phyloP scores from a whole-genome alignment of 2,797 vertebrate species.

The Columba guinea region DNA sequence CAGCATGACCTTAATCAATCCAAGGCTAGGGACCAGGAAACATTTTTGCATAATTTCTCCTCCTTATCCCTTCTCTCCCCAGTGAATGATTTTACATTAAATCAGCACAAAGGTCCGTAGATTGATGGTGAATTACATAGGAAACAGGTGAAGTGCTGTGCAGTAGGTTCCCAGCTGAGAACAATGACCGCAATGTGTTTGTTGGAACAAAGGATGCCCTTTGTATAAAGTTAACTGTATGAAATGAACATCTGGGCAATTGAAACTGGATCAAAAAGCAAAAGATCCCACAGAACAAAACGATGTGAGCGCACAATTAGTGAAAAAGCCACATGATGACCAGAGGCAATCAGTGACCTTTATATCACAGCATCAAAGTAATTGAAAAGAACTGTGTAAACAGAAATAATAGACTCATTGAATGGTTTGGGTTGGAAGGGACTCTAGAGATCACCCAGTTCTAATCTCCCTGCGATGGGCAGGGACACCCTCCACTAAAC shows the following conservation, averaged over 20 bases:
- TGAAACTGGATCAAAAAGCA: conserved; percentile 51
- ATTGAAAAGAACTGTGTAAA: conserved; percentile 41
- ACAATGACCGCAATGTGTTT: conserved; percentile 6
- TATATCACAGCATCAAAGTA: conserved; percentile 30
- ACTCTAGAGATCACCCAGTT: too few species aligned
- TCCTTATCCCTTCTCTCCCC: neutral
- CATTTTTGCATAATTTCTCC: neutral
- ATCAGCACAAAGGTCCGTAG: conserved; percentile 38
- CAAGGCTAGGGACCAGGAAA: conserved; percentile 30
- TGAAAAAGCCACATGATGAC: conserved; percentile 32
- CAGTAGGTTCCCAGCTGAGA: conserved; percentile 15
- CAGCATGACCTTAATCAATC: conserved; percentile 4
- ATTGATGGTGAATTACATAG: conserved; percentile 22
- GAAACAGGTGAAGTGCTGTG: conserved; percentile 42
- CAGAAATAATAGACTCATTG: neutral
- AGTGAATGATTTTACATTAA: neutral
- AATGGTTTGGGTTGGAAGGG: too few species aligned
- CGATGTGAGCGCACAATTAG: conserved; percentile 18
- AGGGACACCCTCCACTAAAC: too few species aligned
- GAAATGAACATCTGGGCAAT: conserved; percentile 50
- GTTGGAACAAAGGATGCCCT: conserved; percentile 46
- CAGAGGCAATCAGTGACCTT: conserved; percentile 48
- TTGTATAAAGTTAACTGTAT: conserved; percentile 33
- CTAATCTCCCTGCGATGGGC: too few species aligned
- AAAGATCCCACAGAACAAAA: conserved; percentile 42